Percentiles rank a stretch among this genome's conserved stretches.
Conservation (phyloP, 2,888 invertebrate genomes). For the Zygaena filipendulae region DNA sequence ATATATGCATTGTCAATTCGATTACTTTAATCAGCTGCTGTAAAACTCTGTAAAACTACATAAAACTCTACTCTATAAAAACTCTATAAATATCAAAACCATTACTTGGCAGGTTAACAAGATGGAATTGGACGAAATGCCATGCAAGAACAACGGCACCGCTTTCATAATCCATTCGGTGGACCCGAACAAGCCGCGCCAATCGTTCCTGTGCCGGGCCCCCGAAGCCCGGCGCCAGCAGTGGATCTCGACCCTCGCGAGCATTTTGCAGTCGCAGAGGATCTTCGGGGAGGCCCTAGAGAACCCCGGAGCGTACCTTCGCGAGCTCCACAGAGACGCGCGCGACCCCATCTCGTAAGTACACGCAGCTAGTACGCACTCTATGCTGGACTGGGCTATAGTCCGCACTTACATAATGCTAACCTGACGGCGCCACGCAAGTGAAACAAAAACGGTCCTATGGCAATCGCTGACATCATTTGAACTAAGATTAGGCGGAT, state of each 20-base stretch:
- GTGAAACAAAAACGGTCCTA: no score
- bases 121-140: constrained; percentile 82
- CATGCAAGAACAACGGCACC: constrained; percentile 29
- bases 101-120: constrained; percentile 86
- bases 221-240: constrained; percentile 78
- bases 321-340: constrained; percentile 38
- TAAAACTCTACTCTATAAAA: no score
- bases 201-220: constrained; percentile 84
- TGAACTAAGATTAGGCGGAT: no score
- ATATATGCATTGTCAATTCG: no score
- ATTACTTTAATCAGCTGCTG: no score
- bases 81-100: no score
- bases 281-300: constrained; percentile 95
- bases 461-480: no score
- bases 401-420: no score
- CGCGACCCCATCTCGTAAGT: constrained; percentile 49
- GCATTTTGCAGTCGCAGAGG: constrained; percentile 92
- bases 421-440: no score
- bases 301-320: constrained; percentile 80
- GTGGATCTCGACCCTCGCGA: constrained; percentile 86
- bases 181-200: constrained; percentile 79
- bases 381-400: no score
- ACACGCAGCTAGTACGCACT: no score
- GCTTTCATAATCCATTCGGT: constrained; percentile 72
- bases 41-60: no score